These are phyloP conservation scores for Aurelia aurita DNA, from an alignment of 30 jellyfish, hydroid and myxozoan genomes.

Conservation along the genomic window DNA sequence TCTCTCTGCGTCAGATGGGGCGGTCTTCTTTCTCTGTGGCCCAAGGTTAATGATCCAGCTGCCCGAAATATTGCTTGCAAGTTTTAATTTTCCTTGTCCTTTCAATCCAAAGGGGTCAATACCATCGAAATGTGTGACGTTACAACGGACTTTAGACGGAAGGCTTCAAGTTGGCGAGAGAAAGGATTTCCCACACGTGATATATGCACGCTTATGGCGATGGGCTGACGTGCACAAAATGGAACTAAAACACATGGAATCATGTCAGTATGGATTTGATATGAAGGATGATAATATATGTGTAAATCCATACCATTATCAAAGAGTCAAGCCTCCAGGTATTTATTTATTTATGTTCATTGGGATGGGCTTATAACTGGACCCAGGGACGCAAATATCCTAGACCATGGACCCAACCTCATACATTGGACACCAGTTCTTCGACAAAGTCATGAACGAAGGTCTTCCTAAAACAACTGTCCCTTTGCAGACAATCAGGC, in stretches of 20 bases:
- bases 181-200: conserved; percentile 98
- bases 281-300: conserved; percentile 89
- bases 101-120: conserved; percentile 72
- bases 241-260: conserved; percentile 84
- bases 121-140: conserved; percentile 97
- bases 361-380: too few species aligned
- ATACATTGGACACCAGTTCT: too few species aligned
- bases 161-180: conserved; percentile 99
- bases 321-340: conserved; percentile 99
- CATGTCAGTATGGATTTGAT: conserved; percentile 95
- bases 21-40: too few species aligned
- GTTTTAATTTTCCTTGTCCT: too few species aligned
- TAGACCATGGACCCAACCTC: too few species aligned
- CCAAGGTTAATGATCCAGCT: too few species aligned
- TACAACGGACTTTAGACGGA: conserved; percentile 97
- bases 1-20: too few species aligned
- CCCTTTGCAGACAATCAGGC: too few species aligned
- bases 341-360: not conserved
- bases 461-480: too few species aligned
- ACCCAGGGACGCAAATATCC: too few species aligned
- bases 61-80: too few species aligned
- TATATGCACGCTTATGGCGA: conserved; percentile 94
- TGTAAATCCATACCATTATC: conserved; percentile 97
- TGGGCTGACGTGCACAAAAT: conserved; percentile 97
- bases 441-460: too few species aligned